Conservation (phyloP, 2,113 vertebrate genomes). For the Dinomys branickii region DNA sequence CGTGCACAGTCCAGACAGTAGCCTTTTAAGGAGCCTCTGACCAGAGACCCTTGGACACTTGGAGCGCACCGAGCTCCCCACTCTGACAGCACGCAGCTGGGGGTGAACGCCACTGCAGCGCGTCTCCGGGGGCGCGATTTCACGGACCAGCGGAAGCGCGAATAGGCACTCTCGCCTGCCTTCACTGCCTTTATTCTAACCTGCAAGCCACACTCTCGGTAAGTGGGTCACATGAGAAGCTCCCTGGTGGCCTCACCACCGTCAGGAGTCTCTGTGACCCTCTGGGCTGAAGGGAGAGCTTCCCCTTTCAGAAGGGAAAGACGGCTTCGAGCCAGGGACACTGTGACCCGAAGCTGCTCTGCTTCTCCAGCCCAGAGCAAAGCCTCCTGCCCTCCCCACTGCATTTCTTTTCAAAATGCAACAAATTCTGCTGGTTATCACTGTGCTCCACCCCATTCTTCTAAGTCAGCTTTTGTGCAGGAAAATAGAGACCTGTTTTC, state of each 20-base stretch:
- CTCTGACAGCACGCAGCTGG: rapidly evolving
- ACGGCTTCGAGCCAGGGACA: not conserved
- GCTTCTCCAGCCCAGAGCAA: constrained; percentile 28
- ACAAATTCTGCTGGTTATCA: constrained; percentile 73
- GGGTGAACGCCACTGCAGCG: not conserved
- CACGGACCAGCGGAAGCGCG: not conserved
- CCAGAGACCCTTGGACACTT: not conserved
- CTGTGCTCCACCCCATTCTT: constrained; percentile 76
- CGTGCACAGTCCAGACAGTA: not conserved
- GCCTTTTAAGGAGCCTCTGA: not conserved
- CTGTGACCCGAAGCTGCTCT: not conserved
- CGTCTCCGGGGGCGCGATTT: not conserved
- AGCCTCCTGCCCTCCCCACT: not conserved
- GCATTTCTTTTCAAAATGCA: constrained; percentile 66
- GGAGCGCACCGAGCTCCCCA: not conserved
- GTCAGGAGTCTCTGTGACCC: not conserved
- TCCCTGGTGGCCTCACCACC: not conserved
- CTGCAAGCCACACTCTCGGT: not conserved
- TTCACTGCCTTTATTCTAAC: not conserved
- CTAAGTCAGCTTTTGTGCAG: constrained; percentile 76
- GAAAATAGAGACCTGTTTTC: constrained; percentile 84
- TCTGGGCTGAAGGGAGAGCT: not conserved
- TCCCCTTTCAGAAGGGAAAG: not conserved
- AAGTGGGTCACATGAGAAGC: not conserved
- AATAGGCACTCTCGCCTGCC: not conserved